Base-by-base conservation (phyloP, 2,113 vertebrate species). In the Thunnus thynnus region DNA sequence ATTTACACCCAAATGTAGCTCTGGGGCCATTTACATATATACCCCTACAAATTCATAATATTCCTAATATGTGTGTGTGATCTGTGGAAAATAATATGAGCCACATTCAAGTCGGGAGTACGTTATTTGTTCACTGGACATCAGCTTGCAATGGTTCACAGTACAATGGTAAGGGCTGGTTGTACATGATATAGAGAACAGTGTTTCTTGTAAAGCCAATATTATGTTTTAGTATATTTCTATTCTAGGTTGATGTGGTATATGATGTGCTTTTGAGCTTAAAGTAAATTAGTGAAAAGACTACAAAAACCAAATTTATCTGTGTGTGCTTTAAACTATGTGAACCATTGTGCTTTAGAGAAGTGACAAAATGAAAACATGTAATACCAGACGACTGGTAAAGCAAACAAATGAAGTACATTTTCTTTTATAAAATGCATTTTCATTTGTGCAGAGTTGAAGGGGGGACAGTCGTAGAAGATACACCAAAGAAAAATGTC, bases 1-100 rank as follows among this genome's bases (percentile, higher is more conserved):
- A 86, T 92, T 87, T 83, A 83, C 73, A 79, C 68, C 58, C 83
- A 89, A 88, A 93, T 91, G 90, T 86, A 86, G 78, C 82, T 88
- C 69, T 61, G 63, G 13, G 32, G 76, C 61, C 48, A 58, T 9
- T 62, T 68, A 52, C 82, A 71, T 22, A 68, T 16, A 69, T 46
- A 77, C 54, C 41, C 17, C 13, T 68, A n/a, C 70, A 18, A 77
- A 71, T 80, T 71, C 51, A 71, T 57, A 78, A 63, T 64, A 4
- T 77, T 55, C 48, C 27, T 63, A 8, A 22, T 20, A 13, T 47
- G 30, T 72, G 56, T 60, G 27, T 62, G 48, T 36, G 36, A 25
- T 78, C 46, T 63, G 48, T 72, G 73, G 30, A 32, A 60, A n/a
- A 46, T 62, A 12, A 62, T 66, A 7, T 22, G 63, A 80, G 78